Base-by-base conservation (phyloP, 2,113 vertebrate genomes). In the Amblyopsis rosae region DNA sequence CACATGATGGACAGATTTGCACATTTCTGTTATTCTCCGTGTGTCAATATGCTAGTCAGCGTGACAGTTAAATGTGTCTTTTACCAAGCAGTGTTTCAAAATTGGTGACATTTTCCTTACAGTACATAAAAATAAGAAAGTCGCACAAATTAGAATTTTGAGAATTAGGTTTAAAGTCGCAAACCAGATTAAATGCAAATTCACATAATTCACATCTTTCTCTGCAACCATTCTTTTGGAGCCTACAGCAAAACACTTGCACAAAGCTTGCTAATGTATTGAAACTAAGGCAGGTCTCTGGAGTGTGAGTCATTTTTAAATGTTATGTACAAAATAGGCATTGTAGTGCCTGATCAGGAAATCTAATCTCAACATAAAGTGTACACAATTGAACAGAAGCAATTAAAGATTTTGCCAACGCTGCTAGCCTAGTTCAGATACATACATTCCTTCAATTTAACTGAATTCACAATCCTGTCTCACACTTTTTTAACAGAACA, bases 21-120 rank as follows among this genome's bases (percentile, higher is more conserved):
- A 41, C 17, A 47, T 63, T 69, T 59, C 56, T 19, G 13, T 46
- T 3, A 54, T 68, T 59, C 3, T 61, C 13, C 63, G 72, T 65
- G n/a, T 12, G 12, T 12, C 60, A 46, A 19, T n/a, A 16, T 56
- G 17, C 17, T 46, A 63, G 56, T 26, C 8, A 13, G 8, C 11
- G 9, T 26, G 56, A 32, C 56, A 58, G 19, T 32, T 32, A 32
- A 55, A 55, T 58, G 32, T 32, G 26, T 58, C 17, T 11, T 13
- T 13, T 59, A 58, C 60, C 16, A 49, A n/a, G 32, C 48, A 70
- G 4, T 53, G 12, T n/a, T 53, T 12, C 13, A 7, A 41, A 41
- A 41, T 41, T 8, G 9, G 3, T 1, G 6, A 54, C 41, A 33
- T 47, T 50, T 12, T 3, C 1, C 49, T 50, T 50, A 50, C 48